Conservation (phyloP, 2,797 vertebrate genomes). For the Schizopygopsis pylzovi region DNA sequence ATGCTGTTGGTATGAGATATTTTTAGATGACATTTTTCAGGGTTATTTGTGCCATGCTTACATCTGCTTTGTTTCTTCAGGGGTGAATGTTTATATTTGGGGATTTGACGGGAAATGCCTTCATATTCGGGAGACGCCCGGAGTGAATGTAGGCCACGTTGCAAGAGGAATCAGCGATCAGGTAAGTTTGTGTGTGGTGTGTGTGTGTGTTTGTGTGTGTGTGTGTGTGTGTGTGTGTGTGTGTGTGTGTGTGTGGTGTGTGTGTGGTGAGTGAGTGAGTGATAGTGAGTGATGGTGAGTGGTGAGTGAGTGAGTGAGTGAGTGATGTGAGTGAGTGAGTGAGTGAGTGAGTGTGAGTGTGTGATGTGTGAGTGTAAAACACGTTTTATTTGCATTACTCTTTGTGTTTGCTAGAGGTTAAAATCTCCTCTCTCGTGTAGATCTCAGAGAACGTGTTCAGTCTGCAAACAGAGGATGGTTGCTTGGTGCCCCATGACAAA, state of each 20-base stretch:
- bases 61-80: constrained; percentile 71
- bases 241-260: not conserved
- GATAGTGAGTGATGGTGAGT: no score
- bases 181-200: constrained; percentile 76
- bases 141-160: constrained; percentile 91
- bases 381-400: not conserved
- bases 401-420: not conserved
- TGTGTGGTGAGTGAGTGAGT: no score
- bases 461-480: constrained; percentile 85
- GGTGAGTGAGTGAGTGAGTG: no score
- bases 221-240: no score
- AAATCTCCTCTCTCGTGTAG: constrained; percentile 68
- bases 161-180: constrained; percentile 96
- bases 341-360: not conserved
- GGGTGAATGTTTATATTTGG: constrained; percentile 90
- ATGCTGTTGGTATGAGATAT: not conserved
- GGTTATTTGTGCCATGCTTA: not conserved
- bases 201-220: not conserved
- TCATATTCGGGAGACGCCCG: constrained; percentile 90
- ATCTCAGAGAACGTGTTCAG: constrained; percentile 92
- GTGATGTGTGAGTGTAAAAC: not conserved
- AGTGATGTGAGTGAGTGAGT: no score
- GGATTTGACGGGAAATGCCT: constrained; percentile 85
- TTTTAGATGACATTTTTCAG: not conserved
- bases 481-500: constrained; percentile 82